Conservation (phyloP, 2,888 invertebrate species). For the Esperia sulphurella region DNA sequence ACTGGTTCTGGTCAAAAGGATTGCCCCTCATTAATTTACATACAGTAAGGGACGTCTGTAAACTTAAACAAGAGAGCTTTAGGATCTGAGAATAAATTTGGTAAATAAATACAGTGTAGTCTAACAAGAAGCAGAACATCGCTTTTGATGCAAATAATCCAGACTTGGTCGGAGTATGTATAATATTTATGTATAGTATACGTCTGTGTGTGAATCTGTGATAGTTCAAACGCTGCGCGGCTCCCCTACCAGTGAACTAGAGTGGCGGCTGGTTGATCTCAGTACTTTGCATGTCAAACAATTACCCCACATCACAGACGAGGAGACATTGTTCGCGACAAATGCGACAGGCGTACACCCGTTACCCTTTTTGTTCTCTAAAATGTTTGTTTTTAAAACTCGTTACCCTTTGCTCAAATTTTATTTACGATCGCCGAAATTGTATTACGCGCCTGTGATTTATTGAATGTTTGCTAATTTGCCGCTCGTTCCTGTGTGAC, state of each 20-base stretch:
- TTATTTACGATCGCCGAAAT: slow-evolving; percentile 64
- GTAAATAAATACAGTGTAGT: background rate
- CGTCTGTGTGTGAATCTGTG: slow-evolving; percentile 26
- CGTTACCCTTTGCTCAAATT: slow-evolving; percentile 61
- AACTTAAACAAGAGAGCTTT: slow-evolving; percentile 1
- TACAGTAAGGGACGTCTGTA: no score
- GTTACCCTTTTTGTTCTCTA: slow-evolving; percentile 58
- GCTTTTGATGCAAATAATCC: slow-evolving; percentile 21
- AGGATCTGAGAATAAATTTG: background rate
- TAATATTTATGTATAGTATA: background rate
- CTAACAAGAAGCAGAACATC: slow-evolving; percentile 10
- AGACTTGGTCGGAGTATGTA: slow-evolving; percentile 5
- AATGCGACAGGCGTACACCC: slow-evolving; percentile 56
- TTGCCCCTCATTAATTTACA: no score
- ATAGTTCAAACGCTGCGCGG: slow-evolving; percentile 47
- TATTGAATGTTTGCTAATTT: slow-evolving; percentile 69
- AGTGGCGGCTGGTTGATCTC: slow-evolving; percentile 52
- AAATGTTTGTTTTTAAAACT: slow-evolving; percentile 71
- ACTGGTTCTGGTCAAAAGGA: no score
- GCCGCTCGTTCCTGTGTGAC: slow-evolving; percentile 43
- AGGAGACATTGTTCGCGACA: slow-evolving; percentile 52
- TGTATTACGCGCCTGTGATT: slow-evolving; percentile 58
- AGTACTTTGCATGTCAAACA: slow-evolving; percentile 68
- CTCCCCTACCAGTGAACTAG: slow-evolving; percentile 29
- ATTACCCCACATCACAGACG: slow-evolving; percentile 47